Conservation (phyloP, 1,140 invertebrate species). For the Myzus persicae region DNA sequence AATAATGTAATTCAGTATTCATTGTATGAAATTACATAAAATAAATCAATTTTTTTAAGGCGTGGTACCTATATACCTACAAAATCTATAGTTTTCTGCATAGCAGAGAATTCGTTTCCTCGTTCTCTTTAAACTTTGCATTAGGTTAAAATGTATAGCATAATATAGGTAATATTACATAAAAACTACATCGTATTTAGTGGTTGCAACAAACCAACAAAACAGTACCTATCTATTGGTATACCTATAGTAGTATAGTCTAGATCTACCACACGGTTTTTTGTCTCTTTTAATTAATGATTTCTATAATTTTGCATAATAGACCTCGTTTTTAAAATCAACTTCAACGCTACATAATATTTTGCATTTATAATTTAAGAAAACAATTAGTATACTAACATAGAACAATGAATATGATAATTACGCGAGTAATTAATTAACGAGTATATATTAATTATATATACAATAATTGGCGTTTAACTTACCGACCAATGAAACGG, state of each 20-base stretch:
- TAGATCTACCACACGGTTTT: background rate
- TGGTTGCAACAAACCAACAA: background rate
- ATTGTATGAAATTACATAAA: background rate
- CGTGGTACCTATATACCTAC: no score
- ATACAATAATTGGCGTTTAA: no score
- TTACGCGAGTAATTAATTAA: no score
- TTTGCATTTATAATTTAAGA: background rate
- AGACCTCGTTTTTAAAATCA: no score
- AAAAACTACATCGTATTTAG: no score
- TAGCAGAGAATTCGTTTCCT: background rate
- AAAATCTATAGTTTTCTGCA: background rate
- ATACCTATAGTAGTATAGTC: no score
- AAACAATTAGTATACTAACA: background rate
- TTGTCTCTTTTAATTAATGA: background rate
- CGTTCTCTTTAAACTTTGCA: background rate
- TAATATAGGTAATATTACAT: no score
- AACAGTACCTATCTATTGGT: no score
- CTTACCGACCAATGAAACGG: constrained; percentile 74
- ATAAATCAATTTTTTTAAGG: constrained; percentile 12
- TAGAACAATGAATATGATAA: background rate
- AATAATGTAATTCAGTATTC: background rate
- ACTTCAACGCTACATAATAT: no score
- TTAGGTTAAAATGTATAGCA: background rate
- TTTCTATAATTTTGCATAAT: background rate
- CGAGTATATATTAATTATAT: no score